phyloP scores from a whole-genome alignment of 2,113 vertebrate genomes.

The Saguinus midas region DNA sequence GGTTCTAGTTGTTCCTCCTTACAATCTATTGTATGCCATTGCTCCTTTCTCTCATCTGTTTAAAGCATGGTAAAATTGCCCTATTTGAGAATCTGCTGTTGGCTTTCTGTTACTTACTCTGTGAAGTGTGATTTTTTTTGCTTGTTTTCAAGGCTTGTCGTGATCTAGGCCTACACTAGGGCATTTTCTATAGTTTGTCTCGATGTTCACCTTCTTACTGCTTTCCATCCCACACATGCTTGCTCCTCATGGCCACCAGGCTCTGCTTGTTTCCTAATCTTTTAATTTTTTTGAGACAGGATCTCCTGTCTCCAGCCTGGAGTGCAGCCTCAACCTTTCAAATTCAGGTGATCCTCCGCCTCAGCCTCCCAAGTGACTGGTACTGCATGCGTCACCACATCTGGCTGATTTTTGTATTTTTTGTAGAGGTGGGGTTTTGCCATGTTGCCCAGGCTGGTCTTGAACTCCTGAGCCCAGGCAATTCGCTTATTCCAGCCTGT shows the following conservation, averaged over 20 bases:
- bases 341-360: too few relatives aligned
- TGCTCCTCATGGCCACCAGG: not conserved
- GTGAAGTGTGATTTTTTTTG: not conserved
- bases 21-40: not conserved
- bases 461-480: too few relatives aligned
- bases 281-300: too few relatives aligned
- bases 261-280: not conserved
- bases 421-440: too few relatives aligned
- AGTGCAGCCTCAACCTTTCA: too few relatives aligned
- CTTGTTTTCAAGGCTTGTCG: not conserved
- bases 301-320: too few relatives aligned
- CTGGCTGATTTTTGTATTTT: too few relatives aligned
- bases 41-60: not conserved
- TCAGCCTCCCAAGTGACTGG: too few relatives aligned
- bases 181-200: not conserved
- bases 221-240: too few relatives aligned
- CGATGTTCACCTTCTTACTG: not conserved
- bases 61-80: not conserved
- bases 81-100: not conserved
- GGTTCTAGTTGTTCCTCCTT: not conserved
- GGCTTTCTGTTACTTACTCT: not conserved
- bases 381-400: too few relatives aligned
- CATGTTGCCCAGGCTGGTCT: too few relatives aligned
- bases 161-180: accelerated
- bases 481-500: too few relatives aligned